Conservation (phyloP, 2,113 vertebrate species). For the Cynoglossus semilaevis region DNA sequence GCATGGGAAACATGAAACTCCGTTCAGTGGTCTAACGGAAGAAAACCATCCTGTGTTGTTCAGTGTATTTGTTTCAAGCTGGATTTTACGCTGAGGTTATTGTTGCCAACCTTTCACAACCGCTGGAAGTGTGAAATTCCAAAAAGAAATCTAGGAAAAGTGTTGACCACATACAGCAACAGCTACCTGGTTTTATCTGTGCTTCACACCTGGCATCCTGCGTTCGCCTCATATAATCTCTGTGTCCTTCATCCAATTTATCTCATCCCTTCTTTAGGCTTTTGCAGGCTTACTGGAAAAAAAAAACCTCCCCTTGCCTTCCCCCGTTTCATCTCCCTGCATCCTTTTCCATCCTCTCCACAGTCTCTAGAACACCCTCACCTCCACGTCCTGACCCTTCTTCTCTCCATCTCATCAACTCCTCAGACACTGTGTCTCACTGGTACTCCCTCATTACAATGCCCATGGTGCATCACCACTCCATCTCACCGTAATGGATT, state of each 20-base stretch:
- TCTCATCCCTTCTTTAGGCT: constrained; percentile 9
- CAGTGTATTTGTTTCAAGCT: too few species aligned
- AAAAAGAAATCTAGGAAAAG: constrained; percentile 27
- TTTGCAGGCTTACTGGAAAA: background rate
- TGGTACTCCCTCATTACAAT: constrained; percentile 46
- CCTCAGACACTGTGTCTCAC: constrained; percentile 56
- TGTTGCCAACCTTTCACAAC: too few species aligned
- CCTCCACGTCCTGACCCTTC: constrained; percentile 6
- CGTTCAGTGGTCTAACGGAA: too few species aligned
- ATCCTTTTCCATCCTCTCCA: constrained; percentile 3
- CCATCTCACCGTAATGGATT: constrained; percentile 67
- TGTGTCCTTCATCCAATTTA: constrained; percentile 9
- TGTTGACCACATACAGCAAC: constrained; percentile 28
- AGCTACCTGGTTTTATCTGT: constrained; percentile 21
- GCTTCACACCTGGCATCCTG: constrained; percentile 17
- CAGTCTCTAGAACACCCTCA: background rate
- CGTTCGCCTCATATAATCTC: constrained; percentile 30
- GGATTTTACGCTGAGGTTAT: too few species aligned
- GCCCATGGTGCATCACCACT: constrained; percentile 48
- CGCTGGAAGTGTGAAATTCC: constrained; percentile 12
- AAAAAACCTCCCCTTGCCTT: background rate
- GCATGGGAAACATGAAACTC: too few species aligned
- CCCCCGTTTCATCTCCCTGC: constrained; percentile 1
- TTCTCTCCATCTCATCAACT: constrained; percentile 44
- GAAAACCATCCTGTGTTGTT: too few species aligned